Conservation (phyloP, 1,140 invertebrate species). For the Drosophila mojavensis region DNA sequence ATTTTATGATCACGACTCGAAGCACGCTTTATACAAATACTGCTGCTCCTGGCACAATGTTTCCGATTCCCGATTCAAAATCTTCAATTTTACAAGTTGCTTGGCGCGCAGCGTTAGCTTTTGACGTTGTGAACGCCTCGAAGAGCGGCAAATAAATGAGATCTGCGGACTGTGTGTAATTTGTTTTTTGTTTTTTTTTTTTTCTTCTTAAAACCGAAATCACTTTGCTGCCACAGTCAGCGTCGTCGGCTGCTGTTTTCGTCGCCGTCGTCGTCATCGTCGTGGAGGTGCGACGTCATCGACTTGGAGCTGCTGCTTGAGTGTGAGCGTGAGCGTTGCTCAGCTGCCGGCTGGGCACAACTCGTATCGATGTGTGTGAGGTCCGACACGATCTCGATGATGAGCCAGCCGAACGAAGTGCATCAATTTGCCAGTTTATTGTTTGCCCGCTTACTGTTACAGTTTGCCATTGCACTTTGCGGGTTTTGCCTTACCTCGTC, state of each 20-base stretch:
- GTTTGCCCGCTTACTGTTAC: constrained; percentile 75
- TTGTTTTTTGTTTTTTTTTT: constrained; percentile 64
- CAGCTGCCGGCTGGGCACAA: constrained; percentile 42
- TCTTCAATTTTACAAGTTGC: constrained; percentile 5
- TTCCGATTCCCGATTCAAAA: constrained; percentile 8
- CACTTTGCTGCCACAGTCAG: constrained; percentile 48
- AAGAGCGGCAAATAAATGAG: constrained; percentile 83
- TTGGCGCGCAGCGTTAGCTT: constrained; percentile 39
- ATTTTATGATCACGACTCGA: constrained; percentile 19
- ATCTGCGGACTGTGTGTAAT: constrained; percentile 79
- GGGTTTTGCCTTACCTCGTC: constrained; percentile 49
- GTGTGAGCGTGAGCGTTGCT: constrained; percentile 49
- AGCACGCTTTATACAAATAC: constrained; percentile 19
- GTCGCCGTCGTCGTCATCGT: constrained; percentile 24
- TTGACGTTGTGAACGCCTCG: constrained; percentile 75
- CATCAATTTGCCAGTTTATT: constrained; percentile 78
- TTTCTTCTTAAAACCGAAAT: constrained; percentile 65
- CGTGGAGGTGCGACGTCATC: constrained; percentile 52
- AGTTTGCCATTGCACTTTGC: constrained; percentile 67
- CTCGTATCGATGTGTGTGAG: constrained; percentile 69
- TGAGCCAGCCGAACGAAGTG: constrained; percentile 47
- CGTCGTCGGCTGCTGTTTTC: constrained; percentile 10
- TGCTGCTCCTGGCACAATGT: background rate
- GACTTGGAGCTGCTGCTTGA: constrained; percentile 25
- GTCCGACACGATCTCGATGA: constrained; percentile 70